Evolutionary conservation across 2,888 invertebrate genomes (phyloP).

Genomic region (Zhuqinia jingwanae): DNA sequence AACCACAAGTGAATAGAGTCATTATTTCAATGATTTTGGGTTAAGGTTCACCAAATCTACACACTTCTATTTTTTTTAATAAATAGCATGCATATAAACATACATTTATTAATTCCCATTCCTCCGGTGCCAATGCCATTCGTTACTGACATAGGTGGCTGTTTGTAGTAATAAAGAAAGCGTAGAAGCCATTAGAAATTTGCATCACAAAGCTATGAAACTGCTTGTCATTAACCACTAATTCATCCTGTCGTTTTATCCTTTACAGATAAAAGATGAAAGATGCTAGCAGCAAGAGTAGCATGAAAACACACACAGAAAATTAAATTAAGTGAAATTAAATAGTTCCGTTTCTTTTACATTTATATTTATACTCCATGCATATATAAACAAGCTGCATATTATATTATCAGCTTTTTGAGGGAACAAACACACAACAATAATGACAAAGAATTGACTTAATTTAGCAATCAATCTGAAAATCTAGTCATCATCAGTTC

Average conservation of each 20-base stretch:
- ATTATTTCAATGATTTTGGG: too few relatives aligned
- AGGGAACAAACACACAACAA: slow-evolving; percentile 36
- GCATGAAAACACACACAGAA: slow-evolving; percentile 26
- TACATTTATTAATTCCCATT: background rate
- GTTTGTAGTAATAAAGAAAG: slow-evolving; percentile 9
- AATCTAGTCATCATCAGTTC: slow-evolving; percentile 35
- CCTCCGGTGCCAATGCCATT: background rate
- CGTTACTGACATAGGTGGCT: background rate
- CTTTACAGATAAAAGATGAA: slow-evolving; percentile 7
- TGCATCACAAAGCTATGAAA: slow-evolving; percentile 41
- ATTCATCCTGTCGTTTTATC: slow-evolving; percentile 31
- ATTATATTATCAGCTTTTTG: slow-evolving; percentile 24
- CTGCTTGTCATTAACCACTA: slow-evolving; percentile 55
- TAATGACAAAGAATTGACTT: slow-evolving; percentile 69
- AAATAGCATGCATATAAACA: background rate
- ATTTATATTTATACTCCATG: background rate
- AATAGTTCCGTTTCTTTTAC: slow-evolving; percentile 51
- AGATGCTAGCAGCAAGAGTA: background rate
- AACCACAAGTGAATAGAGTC: too few relatives aligned
- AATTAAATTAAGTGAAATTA: slow-evolving; percentile 68
- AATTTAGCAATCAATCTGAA: slow-evolving; percentile 64
- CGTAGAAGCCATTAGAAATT: slow-evolving; percentile 42
- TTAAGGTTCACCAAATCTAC: too few relatives aligned
- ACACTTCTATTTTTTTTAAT: too few relatives aligned
- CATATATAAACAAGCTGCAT: slow-evolving; percentile 3